These are phyloP conservation scores for Proterorhinus semilunaris DNA, from an alignment of 2,113 vertebrate genomes.

Conservation along the genomic window DNA sequence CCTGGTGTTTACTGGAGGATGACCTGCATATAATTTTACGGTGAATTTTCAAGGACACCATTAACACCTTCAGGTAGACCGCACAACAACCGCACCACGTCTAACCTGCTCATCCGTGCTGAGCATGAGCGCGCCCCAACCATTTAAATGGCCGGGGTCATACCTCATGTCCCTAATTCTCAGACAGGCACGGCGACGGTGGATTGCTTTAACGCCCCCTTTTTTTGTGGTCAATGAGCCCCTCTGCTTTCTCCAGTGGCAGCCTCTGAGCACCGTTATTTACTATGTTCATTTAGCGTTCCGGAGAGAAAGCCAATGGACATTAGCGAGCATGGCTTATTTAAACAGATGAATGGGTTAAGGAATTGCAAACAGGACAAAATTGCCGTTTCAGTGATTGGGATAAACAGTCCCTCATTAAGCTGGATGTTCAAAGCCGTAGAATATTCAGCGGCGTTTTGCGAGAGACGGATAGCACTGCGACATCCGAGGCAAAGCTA, in stretches of 20 bases:
- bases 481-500: conserved; percentile 33
- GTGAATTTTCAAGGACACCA: background rate
- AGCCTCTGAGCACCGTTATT: conserved; percentile 57
- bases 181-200: conserved; percentile 29
- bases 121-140: background rate
- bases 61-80: background rate
- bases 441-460: conserved; percentile 40
- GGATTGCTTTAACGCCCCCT: conserved; percentile 39
- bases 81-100: background rate
- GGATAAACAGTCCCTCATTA: conserved; percentile 48
- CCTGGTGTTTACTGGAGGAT: no score
- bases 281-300: conserved; percentile 59
- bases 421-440: conserved; percentile 42
- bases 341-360: conserved; percentile 55
- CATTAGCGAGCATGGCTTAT: conserved; percentile 57
- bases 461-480: conserved; percentile 35
- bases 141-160: conserved; percentile 12
- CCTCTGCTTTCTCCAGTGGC: conserved; percentile 32
- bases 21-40: background rate
- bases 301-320: conserved; percentile 53
- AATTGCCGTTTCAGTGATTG: conserved; percentile 43
- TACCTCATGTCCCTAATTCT: conserved; percentile 32
- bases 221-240: conserved; percentile 54
- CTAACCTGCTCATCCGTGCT: background rate
- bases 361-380: conserved; percentile 27